These are phyloP conservation scores for Penelope pileata DNA, from an alignment of 2,113 vertebrate genomes.

Conservation along the genomic window DNA sequence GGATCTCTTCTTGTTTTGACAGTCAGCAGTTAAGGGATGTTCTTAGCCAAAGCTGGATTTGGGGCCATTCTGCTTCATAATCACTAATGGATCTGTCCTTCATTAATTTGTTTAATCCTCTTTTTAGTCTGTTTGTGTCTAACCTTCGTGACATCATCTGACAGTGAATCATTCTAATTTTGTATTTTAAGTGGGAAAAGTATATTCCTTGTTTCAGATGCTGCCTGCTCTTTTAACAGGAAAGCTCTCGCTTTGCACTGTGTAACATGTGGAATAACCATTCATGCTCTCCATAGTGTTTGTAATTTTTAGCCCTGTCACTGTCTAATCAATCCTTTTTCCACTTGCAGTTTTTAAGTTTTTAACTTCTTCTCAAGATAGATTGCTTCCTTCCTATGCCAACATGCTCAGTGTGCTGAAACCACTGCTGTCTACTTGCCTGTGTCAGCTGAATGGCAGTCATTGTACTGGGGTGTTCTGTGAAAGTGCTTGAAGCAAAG, in stretches of 20 bases:
- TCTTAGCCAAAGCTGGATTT: slow-evolving; percentile 44
- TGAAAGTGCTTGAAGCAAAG: background rate
- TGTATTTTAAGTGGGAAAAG: background rate
- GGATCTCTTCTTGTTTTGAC: background rate
- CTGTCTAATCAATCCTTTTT: background rate
- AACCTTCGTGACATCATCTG: background rate
- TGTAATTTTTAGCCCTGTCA: background rate
- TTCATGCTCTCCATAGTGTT: background rate
- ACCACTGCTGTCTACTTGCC: background rate
- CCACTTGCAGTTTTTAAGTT: background rate
- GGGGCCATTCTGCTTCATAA: background rate
- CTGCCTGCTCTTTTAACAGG: background rate
- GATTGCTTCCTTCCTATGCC: background rate
- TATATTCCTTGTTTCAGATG: background rate
- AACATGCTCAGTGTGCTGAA: background rate
- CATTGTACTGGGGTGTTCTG: background rate
- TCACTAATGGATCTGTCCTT: background rate
- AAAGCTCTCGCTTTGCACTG: background rate
- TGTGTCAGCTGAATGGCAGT: background rate
- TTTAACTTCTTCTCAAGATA: background rate
- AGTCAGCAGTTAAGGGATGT: background rate
- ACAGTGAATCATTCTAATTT: background rate
- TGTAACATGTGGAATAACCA: background rate
- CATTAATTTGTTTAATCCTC: slow-evolving; percentile 31
- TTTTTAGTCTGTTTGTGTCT: background rate